These are phyloP conservation scores for Drosophila anomelani DNA, from an alignment of 2,888 invertebrate genomes.

Conservation along the genomic window DNA sequence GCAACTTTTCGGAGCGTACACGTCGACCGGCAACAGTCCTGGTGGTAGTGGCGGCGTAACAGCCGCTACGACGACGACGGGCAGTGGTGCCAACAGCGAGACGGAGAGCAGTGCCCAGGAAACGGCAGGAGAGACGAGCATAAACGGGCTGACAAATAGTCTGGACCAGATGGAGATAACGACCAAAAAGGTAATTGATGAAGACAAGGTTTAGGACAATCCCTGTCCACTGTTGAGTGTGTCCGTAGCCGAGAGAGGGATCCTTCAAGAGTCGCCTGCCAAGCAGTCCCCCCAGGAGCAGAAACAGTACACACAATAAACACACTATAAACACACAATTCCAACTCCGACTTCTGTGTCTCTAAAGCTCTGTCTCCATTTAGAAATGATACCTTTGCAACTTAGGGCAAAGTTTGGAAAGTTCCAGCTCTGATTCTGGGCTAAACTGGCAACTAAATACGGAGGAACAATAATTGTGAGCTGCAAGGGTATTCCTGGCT, in stretches of 20 bases:
- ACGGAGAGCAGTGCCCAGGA: constrained; percentile 69
- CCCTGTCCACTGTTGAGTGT: constrained; percentile 7
- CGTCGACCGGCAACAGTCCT: constrained; percentile 37
- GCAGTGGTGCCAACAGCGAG: constrained; percentile 58
- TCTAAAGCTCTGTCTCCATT: constrained; percentile 1
- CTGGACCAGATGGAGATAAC: constrained; percentile 81
- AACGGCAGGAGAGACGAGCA: constrained; percentile 70
- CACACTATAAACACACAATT: constrained; percentile 38
- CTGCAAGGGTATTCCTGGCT: neutral
- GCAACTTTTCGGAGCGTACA: constrained; percentile 58
- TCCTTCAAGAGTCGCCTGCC: constrained; percentile 18
- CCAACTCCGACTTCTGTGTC: constrained; percentile 11
- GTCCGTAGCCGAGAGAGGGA: constrained; percentile 15
- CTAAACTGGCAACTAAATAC: neutral
- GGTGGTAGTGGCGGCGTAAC: constrained; percentile 19
- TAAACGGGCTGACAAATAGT: constrained; percentile 79
- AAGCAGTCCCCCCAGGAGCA: constrained; percentile 19
- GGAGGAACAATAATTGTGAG: neutral
- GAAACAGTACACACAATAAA: constrained; percentile 37
- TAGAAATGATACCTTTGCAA: neutral
- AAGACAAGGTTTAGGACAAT: neutral
- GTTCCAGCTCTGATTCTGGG: neutral
- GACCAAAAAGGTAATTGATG: constrained; percentile 79
- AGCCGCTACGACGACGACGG: constrained; percentile 19
- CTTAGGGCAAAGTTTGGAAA: neutral